Evolutionary conservation across 2,797 vertebrate genomes (phyloP), one percentile per base, ranked within the genome.

Genomic region (Austrolebias charrua): DNA sequence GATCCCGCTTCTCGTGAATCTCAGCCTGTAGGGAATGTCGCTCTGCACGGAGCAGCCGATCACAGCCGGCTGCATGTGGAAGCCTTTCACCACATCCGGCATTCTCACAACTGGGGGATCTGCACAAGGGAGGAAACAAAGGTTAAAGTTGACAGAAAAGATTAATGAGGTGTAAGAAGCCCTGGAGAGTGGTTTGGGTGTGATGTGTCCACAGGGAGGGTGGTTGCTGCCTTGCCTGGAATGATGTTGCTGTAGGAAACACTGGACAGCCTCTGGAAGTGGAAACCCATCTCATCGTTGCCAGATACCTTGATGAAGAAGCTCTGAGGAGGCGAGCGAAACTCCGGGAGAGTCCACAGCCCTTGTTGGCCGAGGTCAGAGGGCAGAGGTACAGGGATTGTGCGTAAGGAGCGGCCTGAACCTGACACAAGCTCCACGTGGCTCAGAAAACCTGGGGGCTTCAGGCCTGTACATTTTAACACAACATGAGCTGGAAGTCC

Each of bases 301-400:
- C 97, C 97, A 3, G 89, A 95, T 69, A 94, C 93, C 84, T 93
- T 96, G 81, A 98, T 91, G 74, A 95, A 95, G 85, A 98, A 98
- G 72, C 94, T 95, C 43, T 95, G 94, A 0, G 78, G 75, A 16
- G 97, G 96, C 0, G 92, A 91, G 0, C 54, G 92, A 71, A 97
- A 93, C 0, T 92, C 90, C 0, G 95, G 94, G 15, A 93, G 91
- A 13, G 83, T 87, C 97, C 97, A 98, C 64, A 98, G 84, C 46
- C 91, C 94, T 5, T 91, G 88, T 0, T 59, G 76, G 43, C 94
- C 95, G 9, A 63, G 71, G 52, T 93, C 94, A 49, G 88, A 71
- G 63, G 95, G 89, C 45, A 91, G 65, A 51, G 75, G 86, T 0
- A 75, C 20, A 0, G 93, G 91, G 71, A 97, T 70, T 0, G 90